These are phyloP conservation scores for Agapornis roseicollis DNA, from an alignment of 2,113 vertebrate genomes.

Conservation along the genomic window DNA sequence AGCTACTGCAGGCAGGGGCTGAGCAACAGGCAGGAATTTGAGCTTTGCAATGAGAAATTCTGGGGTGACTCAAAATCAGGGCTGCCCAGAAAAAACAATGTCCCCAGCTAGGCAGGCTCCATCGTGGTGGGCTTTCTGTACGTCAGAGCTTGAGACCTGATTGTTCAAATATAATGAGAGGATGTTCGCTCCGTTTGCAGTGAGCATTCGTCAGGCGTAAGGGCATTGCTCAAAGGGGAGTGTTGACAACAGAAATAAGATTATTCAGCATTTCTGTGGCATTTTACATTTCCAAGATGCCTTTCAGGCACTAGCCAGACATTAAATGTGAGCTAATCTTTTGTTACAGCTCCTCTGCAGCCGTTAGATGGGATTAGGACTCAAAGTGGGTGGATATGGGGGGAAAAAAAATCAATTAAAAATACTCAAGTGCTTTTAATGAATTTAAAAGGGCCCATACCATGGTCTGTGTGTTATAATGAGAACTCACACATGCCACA, in stretches of 20 bases:
- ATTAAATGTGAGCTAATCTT: background rate
- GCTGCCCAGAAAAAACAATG: background rate
- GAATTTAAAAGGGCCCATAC: background rate
- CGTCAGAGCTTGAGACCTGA: background rate
- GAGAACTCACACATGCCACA: background rate
- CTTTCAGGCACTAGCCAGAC: background rate
- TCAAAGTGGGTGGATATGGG: background rate
- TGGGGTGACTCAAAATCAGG: background rate
- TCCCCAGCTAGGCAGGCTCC: no score
- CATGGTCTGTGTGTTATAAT: background rate
- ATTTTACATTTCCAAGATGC: conserved; percentile 38
- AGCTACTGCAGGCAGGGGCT: accelerated
- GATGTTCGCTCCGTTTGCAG: background rate
- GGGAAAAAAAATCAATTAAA: background rate
- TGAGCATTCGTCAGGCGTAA: background rate
- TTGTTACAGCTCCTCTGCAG: background rate
- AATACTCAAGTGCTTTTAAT: background rate
- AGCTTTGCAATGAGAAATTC: background rate
- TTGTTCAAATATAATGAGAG: background rate
- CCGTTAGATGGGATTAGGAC: background rate
- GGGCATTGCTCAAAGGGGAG: conserved; percentile 11
- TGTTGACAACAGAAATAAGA: conserved; percentile 23
- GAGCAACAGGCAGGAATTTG: accelerated
- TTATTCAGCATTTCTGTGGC: background rate
- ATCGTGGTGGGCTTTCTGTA: accelerated